These are phyloP conservation scores for Mellilla xanthometata DNA, from an alignment of 2,888 invertebrate genomes.

Conservation along the genomic window DNA sequence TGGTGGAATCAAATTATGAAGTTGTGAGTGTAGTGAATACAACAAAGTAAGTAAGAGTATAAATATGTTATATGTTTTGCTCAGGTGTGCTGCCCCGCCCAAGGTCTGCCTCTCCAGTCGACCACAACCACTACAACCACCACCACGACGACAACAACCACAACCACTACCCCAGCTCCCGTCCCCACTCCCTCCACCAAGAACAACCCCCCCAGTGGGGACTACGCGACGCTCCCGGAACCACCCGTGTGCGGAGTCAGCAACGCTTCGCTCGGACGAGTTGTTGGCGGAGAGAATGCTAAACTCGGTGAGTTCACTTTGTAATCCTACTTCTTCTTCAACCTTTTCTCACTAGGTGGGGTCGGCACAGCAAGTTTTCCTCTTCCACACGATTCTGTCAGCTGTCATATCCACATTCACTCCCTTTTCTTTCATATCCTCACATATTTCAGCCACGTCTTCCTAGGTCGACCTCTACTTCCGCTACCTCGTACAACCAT, in stretches of 20 bases:
- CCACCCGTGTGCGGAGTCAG: conserved; percentile 85
- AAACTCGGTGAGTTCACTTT: conserved; percentile 73
- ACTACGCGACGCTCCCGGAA: conserved; percentile 54
- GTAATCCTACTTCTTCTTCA: too few species aligned
- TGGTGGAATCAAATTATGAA: too few species aligned
- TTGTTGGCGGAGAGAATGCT: conserved; percentile 89
- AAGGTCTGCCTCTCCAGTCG: conserved; percentile 21
- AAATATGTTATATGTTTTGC: not conserved
- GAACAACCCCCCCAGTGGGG: conserved; percentile 21
- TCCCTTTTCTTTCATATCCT: too few species aligned
- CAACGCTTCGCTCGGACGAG: conserved; percentile 79
- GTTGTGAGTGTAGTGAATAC: too few species aligned
- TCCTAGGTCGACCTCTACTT: too few species aligned
- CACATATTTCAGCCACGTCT: too few species aligned
- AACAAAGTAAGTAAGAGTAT: too few species aligned
- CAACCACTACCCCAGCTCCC: conserved; percentile 3
- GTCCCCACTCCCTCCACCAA: conserved; percentile 19
- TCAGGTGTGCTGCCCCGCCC: conserved; percentile 63
- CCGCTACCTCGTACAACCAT: too few species aligned
- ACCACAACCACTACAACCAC: conserved; percentile 28
- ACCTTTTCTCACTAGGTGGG: too few species aligned
- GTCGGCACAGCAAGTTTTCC: too few species aligned
- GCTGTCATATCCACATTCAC: too few species aligned
- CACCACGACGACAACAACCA: conserved; percentile 22
- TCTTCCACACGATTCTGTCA: too few species aligned